Evolutionary conservation across 2,113 vertebrate genomes (phyloP).

Genomic region (Trochalopteron elliotii): DNA sequence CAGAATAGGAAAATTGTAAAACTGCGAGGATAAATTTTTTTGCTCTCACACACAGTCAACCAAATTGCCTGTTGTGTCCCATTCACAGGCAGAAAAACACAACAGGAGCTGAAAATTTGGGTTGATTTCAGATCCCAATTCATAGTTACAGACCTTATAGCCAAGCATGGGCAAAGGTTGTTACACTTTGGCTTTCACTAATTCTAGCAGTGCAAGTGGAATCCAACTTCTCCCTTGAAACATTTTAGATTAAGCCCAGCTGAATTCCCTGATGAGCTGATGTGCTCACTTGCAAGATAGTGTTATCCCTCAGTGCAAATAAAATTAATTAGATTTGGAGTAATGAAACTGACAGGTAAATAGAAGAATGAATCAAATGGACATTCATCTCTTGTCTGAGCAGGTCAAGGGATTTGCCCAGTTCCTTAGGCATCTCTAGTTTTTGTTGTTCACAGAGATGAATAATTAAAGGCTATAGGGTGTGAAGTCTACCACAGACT

Average conservation of each 20-base stretch:
- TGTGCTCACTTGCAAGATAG: not conserved
- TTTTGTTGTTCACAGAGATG: constrained; percentile 42
- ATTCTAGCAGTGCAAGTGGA: not conserved
- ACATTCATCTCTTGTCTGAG: constrained; percentile 40
- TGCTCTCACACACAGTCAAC: not conserved
- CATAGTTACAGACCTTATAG: not conserved
- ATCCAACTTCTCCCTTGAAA: not conserved
- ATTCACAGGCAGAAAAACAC: not conserved
- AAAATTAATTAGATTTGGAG: constrained; percentile 32
- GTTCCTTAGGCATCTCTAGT: constrained; percentile 10
- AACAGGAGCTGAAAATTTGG: not conserved
- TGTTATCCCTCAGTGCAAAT: not conserved
- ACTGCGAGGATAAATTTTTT: not conserved
- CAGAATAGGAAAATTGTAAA: not conserved
- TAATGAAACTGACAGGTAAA: constrained; percentile 24
- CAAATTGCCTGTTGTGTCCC: not conserved
- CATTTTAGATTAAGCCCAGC: not conserved
- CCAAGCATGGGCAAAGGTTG: not conserved
- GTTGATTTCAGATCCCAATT: not conserved
- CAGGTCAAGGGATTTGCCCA: constrained; percentile 46
- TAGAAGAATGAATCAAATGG: not conserved
- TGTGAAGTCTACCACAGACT: constrained; percentile 26
- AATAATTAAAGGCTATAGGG: constrained; percentile 56
- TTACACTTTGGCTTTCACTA: not conserved
- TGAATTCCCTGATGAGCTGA: not conserved